Base-by-base conservation (phyloP, 2,797 vertebrate species). In the Acanthiza pusilla region DNA sequence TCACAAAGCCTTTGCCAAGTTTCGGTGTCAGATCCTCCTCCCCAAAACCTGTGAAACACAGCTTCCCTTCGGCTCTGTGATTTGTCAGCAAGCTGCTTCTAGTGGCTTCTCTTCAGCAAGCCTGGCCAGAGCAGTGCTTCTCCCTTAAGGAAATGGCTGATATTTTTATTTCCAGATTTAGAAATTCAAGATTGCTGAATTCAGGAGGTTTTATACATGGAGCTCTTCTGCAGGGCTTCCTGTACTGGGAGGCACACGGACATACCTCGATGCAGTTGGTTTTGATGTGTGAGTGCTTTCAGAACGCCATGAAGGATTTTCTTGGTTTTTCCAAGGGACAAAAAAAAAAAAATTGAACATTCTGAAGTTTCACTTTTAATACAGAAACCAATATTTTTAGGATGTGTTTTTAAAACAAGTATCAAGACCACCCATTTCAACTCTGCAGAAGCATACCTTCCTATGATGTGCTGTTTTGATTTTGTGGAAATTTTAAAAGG, bases 161-260 rank as follows among this genome's bases (percentile, higher is more conserved):
- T 85, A 17, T 91, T 96, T 95, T 70, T 77, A 27, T 90, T 88
- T 94, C 88, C 40, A 42, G 53, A 27, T 53, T 94, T 89, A 94
- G 78, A 85, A 95, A 96, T 61, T 54, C 29, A 60, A 40, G 30
- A 83, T 89, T 72, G 48, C 50, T 67, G 58, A 71, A 74, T 65
- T 32, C 32, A 13, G 58, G 62, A 66, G 75, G 22, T 88, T 82
- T 88, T 79, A 29, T 67, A 21, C 15, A 25, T 21, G 58, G n/a
- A 58, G 16, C 6, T 76, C 55, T 86, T 88, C 65, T 67, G 47
- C 8, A 16, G 70, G 54, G 38, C 51, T 91, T 79, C 21, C 34
- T 85, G 12, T 65, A 36, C 34, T 0, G 54, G 13, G 23, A 42
- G 85, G 65, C 15, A 65, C 18, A 16, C 43, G 58, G 30, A 11